A percentile compares a stretch with the other conserved stretches of the same genome.
phyloP scores from a whole-genome alignment of 2,113 vertebrate species.

The Gadus macrocephalus region DNA sequence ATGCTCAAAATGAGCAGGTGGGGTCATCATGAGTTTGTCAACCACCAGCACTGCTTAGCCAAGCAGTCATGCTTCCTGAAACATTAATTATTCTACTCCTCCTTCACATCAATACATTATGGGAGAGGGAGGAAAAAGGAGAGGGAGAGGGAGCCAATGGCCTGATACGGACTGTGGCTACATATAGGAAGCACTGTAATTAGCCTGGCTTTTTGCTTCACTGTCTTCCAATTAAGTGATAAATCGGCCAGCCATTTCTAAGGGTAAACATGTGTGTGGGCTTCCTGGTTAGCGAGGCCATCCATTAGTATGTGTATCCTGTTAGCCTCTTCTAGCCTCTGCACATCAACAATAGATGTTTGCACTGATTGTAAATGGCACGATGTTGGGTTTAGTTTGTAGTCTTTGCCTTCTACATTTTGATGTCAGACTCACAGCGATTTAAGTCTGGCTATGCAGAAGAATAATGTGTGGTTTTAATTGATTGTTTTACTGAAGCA shows the following conservation, averaged over 20 bases:
- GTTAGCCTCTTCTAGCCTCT: no score
- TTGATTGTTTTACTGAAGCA: no score
- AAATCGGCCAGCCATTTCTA: neutral
- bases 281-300: neutral
- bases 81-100: neutral
- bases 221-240: conserved; percentile 12
- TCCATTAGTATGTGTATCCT: no score
- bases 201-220: neutral
- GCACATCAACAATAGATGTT: no score
- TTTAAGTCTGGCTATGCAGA: no score
- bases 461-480: no score
- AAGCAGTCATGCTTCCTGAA: neutral
- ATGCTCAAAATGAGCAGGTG: no score
- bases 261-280: neutral
- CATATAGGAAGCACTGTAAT: neutral
- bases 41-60: neutral
- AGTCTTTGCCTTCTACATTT: no score
- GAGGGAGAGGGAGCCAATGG: neutral
- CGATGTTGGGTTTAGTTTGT: no score
- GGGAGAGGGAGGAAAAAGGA: no score
- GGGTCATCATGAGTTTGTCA: neutral
- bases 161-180: neutral
- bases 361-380: no score
- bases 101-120: neutral
- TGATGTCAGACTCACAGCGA: no score